A percentile compares a stretch with the other conserved stretches of the same genome.
phyloP scores from a whole-genome alignment of 2,113 vertebrate genomes.

The Acrocephalus arundinaceus region DNA sequence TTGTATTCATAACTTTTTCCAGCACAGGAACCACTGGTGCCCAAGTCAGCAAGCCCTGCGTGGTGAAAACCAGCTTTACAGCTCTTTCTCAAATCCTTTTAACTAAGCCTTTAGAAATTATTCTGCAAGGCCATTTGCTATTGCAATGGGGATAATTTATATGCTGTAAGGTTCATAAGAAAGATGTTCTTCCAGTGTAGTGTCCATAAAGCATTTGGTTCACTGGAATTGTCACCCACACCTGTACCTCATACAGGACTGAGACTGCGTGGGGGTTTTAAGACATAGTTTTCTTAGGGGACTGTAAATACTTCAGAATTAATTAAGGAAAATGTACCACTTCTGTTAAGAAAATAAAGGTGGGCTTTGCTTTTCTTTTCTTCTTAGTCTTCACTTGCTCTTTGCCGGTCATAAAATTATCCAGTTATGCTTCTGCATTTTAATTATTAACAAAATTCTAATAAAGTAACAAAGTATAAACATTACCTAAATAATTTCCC shows the following conservation, averaged over 20 bases:
- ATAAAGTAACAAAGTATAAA: not conserved
- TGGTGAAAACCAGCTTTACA: not conserved
- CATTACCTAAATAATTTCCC: not conserved
- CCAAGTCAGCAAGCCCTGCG: not conserved
- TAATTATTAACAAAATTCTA: not conserved
- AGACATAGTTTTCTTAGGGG: not conserved
- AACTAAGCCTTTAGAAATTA: not conserved
- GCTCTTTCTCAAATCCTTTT: not conserved
- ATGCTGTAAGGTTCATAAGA: not conserved
- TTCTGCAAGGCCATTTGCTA: not conserved
- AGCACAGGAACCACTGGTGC: accelerated
- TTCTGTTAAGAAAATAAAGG: not conserved
- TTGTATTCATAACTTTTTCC: not conserved
- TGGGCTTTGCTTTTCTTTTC: not conserved
- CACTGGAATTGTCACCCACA: not conserved
- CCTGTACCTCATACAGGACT: no score
- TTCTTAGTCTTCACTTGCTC: not conserved
- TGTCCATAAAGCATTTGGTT: not conserved
- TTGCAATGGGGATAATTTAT: not conserved
- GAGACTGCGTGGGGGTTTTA: accelerated
- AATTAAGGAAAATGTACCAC: not conserved
- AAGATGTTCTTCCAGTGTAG: not conserved
- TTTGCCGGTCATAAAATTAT: not conserved
- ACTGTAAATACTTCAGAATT: not conserved
- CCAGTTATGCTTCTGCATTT: not conserved